These are phyloP conservation scores for Spheniscus mendiculus DNA, from an alignment of 2,113 vertebrate species.

Conservation along the genomic window DNA sequence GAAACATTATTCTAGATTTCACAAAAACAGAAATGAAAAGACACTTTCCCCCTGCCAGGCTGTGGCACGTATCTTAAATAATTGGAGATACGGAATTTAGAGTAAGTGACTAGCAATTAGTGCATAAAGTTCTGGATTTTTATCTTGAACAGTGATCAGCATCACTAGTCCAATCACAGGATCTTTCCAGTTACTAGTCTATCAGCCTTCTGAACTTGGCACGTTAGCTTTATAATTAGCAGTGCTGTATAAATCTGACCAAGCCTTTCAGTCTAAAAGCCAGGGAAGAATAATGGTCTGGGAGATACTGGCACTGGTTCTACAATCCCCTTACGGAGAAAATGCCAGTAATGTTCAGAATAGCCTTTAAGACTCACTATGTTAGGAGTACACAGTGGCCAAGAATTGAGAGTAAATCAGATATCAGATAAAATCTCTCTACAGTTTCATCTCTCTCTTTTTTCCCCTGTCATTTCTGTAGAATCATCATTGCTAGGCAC, in stretches of 20 bases:
- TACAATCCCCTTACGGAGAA: neutral
- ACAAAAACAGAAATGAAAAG: neutral
- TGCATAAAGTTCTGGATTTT: neutral
- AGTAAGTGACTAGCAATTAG: neutral
- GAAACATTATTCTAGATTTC: neutral
- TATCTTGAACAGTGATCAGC: neutral
- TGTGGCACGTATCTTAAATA: neutral
- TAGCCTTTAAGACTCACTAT: neutral
- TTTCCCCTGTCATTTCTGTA: neutral
- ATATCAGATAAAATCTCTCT: neutral
- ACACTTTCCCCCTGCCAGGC: no score
- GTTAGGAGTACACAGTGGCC: neutral
- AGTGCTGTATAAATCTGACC: neutral
- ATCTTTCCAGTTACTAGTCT: neutral
- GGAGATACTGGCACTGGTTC: neutral
- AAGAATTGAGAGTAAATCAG: neutral
- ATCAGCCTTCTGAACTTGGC: neutral
- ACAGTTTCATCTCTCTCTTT: conserved; percentile 22
- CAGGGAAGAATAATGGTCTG: neutral
- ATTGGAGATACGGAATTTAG: neutral
- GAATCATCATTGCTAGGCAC: conserved; percentile 4
- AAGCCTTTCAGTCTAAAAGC: neutral
- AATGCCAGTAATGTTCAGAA: neutral
- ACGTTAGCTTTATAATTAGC: neutral
- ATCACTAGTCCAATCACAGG: neutral